Evolutionary conservation across 1,140 invertebrate species (phyloP).

Genomic region (Ptiloglossa arizonensis): DNA sequence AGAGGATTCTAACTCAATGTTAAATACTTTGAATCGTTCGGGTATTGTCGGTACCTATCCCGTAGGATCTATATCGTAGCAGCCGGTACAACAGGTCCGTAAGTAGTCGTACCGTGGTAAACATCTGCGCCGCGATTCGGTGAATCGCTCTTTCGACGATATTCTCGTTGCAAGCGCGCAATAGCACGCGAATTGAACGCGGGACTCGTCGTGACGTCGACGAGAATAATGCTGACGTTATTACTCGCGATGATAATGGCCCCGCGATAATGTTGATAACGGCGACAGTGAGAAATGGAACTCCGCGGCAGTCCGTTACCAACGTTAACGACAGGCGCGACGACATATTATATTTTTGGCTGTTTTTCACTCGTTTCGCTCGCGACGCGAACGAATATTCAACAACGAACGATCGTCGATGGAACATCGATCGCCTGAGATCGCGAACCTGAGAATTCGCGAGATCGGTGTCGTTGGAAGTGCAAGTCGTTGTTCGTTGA

Average conservation of each 20-base stretch:
- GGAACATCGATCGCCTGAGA: too few relatives aligned
- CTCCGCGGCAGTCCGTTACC: neutral
- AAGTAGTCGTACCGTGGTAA: neutral
- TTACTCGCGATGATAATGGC: conserved; percentile 16
- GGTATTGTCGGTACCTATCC: too few relatives aligned
- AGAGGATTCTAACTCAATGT: too few relatives aligned
- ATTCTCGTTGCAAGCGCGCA: neutral
- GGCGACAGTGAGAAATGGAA: conserved; percentile 25
- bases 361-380: neutral
- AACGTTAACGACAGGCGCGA: neutral
- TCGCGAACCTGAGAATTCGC: too few relatives aligned
- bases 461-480: too few relatives aligned
- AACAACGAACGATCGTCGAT: too few relatives aligned
- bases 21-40: too few relatives aligned
- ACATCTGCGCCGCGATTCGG: too few relatives aligned
- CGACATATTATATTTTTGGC: neutral
- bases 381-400: too few relatives aligned
- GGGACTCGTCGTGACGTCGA: neutral
- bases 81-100: conserved; percentile 4
- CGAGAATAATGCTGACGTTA: conserved; percentile 9
- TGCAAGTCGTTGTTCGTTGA: too few relatives aligned
- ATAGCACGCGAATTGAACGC: conserved; percentile 17
- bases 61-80: too few relatives aligned
- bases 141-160: neutral
- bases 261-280: conserved; percentile 11